A percentile compares a stretch with the other conserved stretches of the same genome.
These are phyloP conservation scores for Saguinus imperator DNA, from an alignment of 2,113 vertebrate species.

Conservation along the genomic window DNA sequence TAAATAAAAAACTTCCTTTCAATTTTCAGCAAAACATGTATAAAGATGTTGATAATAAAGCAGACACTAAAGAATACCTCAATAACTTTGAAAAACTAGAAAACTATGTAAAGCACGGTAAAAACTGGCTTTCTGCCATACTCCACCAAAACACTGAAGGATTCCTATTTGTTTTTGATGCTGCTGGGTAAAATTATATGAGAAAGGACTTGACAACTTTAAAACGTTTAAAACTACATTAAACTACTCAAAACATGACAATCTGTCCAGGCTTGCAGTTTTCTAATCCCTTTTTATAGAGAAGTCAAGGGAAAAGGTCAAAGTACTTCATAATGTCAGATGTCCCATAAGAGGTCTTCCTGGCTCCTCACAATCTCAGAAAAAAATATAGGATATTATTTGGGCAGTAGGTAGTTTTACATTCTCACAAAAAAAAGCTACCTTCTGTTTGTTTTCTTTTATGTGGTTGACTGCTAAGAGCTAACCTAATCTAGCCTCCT, in stretches of 20 bases:
- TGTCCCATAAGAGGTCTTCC: not conserved
- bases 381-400: not conserved
- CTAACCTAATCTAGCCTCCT: not conserved
- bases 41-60: not conserved
- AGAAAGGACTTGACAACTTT: not conserved
- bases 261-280: not conserved
- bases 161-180: conserved; percentile 11
- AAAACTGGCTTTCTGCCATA: not conserved
- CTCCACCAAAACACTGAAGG: not conserved
- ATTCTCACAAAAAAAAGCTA: not conserved
- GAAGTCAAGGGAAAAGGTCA: not conserved
- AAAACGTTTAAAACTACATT: conserved; percentile 11
- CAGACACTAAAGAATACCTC: not conserved
- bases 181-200: not conserved
- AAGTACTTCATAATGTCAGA: conserved; percentile 3
- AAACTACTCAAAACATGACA: conserved; percentile 27
- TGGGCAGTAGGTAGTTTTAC: not conserved
- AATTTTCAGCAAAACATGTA: not conserved
- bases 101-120: not conserved
- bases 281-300: not conserved
- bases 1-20: conserved; percentile 17
- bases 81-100: conserved; percentile 25
- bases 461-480: not conserved
- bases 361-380: not conserved
- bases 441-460: not conserved